Evolutionary conservation across 1,140 invertebrate genomes (phyloP).

Genomic region (Zaprionus africanus): DNA sequence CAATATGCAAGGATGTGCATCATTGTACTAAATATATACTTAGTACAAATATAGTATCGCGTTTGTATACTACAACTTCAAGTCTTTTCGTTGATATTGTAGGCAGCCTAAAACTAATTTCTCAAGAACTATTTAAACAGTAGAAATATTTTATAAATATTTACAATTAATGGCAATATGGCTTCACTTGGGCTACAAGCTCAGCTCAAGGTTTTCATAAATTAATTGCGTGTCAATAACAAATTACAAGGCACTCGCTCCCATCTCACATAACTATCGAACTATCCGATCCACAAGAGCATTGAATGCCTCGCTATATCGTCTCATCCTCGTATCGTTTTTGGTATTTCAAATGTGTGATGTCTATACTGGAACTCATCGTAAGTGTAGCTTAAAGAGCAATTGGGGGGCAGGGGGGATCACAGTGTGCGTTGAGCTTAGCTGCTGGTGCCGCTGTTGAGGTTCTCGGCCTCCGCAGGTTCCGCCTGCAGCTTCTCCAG

Average conservation of each 20-base stretch:
- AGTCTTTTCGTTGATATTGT: slow-evolving; percentile 68
- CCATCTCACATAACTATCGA: slow-evolving; percentile 22
- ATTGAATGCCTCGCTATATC: slow-evolving; percentile 53
- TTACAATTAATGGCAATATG: slow-evolving; percentile 74
- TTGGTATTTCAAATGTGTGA: slow-evolving; percentile 68
- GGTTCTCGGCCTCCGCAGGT: slow-evolving; percentile 74
- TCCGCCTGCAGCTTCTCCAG: slow-evolving; percentile 68
- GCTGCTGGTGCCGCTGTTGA: slow-evolving; percentile 64
- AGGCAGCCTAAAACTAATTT: slow-evolving; percentile 47
- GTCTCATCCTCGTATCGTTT: slow-evolving; percentile 34
- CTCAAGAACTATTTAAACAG: slow-evolving; percentile 49
- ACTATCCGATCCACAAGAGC: slow-evolving; percentile 37
- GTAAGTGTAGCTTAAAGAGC: slow-evolving; percentile 12
- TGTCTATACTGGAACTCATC: slow-evolving; percentile 36
- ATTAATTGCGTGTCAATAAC: slow-evolving; percentile 37
- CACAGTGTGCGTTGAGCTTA: slow-evolving; percentile 53
- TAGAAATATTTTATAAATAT: slow-evolving; percentile 71
- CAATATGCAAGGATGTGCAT: slow-evolving; percentile 34
- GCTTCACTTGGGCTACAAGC: slow-evolving; percentile 25
- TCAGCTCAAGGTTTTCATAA: slow-evolving; percentile 40
- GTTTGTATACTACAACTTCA: slow-evolving; percentile 53
- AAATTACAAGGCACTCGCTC: slow-evolving; percentile 53
- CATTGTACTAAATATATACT: slow-evolving; percentile 19
- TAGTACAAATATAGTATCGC: slow-evolving; percentile 18
- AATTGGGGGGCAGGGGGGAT: slow-evolving; percentile 15